phyloP scores from a whole-genome alignment of 2,113 vertebrate species.

The Oenanthe melanoleuca region DNA sequence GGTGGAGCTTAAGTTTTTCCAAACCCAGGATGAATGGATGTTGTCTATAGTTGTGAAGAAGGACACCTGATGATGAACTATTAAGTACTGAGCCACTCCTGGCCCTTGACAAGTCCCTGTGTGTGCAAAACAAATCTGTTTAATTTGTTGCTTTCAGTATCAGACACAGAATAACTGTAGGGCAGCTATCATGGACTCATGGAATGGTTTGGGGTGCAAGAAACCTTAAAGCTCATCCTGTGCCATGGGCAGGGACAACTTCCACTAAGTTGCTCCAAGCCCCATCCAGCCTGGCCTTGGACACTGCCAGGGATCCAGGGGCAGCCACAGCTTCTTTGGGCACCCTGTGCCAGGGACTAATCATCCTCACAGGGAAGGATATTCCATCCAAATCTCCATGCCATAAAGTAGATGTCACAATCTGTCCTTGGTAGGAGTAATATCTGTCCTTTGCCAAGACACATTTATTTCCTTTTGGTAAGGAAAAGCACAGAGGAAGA shows the following conservation, averaged over 20 bases:
- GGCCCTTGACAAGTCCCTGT: too few relatives aligned
- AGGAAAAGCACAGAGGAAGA: not conserved
- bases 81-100: too few relatives aligned
- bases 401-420: not conserved
- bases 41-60: too few relatives aligned
- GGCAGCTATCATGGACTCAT: not conserved
- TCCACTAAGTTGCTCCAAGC: accelerated
- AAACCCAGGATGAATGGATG: too few relatives aligned
- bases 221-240: not conserved
- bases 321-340: not conserved
- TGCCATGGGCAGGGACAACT: not conserved
- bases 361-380: accelerated
- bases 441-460: not conserved
- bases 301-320: not conserved
- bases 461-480: not conserved
- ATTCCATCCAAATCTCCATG: accelerated
- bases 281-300: accelerated
- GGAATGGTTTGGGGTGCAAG: not conserved
- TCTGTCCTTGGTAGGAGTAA: not conserved
- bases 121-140: too few relatives aligned
- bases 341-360: not conserved
- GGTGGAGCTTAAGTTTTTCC: too few relatives aligned
- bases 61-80: too few relatives aligned
- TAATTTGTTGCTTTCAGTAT: too few relatives aligned
- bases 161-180: too few relatives aligned